Evolutionary conservation across 2,113 vertebrate genomes (phyloP), one percentile per base, ranked within the genome.

Genomic region (Halichoerus grypus): DNA sequence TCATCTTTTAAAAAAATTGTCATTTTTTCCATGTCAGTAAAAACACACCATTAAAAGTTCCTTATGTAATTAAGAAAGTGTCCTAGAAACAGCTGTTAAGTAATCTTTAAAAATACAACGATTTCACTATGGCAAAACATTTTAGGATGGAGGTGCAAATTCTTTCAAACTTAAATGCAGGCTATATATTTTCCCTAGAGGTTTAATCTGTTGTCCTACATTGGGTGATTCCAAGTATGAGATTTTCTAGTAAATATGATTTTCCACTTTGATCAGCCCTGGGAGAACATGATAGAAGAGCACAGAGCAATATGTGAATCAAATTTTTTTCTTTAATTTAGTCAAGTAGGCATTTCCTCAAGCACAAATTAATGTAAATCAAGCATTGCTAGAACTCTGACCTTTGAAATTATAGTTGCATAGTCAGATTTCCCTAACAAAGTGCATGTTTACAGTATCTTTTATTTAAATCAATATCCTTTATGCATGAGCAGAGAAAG

Each of bases 391-490:
- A 97, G 91, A 97, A 93, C 97, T 94, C 81, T 98, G 88, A 97
- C 91, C 97, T 98, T 91, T 98, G 88, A 96, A 98, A 98, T 97
- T 98, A 92, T 81, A 97, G 85, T 95, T 97, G 72, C 95, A 84
- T 92, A 91, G 94, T 98, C 97, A 97, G 88, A 97, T 96, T 97
- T 97, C 82, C 76, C 91, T 96, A 96, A 97, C 94, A 97, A 88
- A 98, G 84, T 95, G 51, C 79, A 96, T 97, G 96, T 98, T 95
- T 98, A 98, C 88, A 94, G 90, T 98, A 97, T 97, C 94, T 97
- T 96, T 95, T 97, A 87, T 95, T 97, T 97, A 98, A 98, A 98
- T 98, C 97, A 97, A 98, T 98, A 98, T 97, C 63, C 77, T 98
- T 97, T 97, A 98, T 96, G 95, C 97, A 93, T 97, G 96, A 97